Evolutionary conservation across 2,797 vertebrate genomes (phyloP), one percentile per base, ranked within the genome.

Genomic region (Anabacerthia variegaticeps): DNA sequence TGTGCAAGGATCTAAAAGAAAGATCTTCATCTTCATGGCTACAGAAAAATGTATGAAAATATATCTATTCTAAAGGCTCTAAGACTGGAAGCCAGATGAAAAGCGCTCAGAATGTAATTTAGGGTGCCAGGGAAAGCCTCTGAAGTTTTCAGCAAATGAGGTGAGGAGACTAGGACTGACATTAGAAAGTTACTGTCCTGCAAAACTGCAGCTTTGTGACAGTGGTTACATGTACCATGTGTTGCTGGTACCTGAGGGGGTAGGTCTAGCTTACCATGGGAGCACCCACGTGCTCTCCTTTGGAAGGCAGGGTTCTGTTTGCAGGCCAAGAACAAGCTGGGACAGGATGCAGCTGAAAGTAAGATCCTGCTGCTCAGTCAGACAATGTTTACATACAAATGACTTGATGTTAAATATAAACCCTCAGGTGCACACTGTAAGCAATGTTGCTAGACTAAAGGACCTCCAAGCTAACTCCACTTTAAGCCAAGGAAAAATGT

Each of bases 331-430:
- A 56, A 71, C 80, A 92, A 85, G 24, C 75, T 85, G 68, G 44
- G 61, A 85, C 95, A 95, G 92, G 92, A 96, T 92, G 88, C 86
- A 95, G 93, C 95, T 96, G 91, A 95, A 51, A 92, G 52, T 32
- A 87, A 65, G 75, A 54, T 77, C 48, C 54, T 93, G 69, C 66
- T 76, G 36, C 67, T 94, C 51, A 44, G 32, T 79, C 68, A 84
- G 49, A n/a, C 55, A 91, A 27, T 93, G 87, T 96, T 93, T 96
- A 95, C 86, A 93, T 58, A 93, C 48, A 90, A 91, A 94, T 75
- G 32, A 58, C n/a, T 90, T 58, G 51, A 61, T 79, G 56, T 83
- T 93, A 91, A 89, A 83, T 84, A 94, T 72, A 85, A 96, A 56
- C 10, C 34, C 51, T 89, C 87, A 96, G 92, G 93, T 94, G 87